Evolutionary conservation across 1,140 invertebrate species (phyloP), one percentile per base, ranked within the genome.

Genomic region (Hyles vespertilio): DNA sequence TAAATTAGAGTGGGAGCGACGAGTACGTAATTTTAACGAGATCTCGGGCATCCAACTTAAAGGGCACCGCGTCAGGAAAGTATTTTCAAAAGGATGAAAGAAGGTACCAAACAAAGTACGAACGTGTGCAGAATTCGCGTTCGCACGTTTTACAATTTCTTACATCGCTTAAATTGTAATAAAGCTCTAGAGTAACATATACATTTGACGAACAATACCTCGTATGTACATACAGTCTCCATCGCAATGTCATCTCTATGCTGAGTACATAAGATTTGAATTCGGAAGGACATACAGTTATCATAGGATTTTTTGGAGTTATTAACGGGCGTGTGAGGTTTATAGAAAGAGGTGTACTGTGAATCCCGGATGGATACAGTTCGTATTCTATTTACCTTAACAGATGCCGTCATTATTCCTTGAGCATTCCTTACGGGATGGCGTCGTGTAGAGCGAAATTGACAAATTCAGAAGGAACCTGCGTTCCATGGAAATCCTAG

Each of bases 121-220:
- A 57, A 81, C 80, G 80, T 82, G 80, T 69, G 67, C 64, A 69
- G 82, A 82, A 85, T 85, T 78, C 74, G 61, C 75, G 73, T 82
- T 74, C 63, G 79, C 73, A 68, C 76, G 79, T 80, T 82, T 83
- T 81, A 85, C 82, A 85, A 85, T 85, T 85, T 85, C 80, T 85
- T 82, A 81, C 77, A 85, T 78, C 72, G 72, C 79, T 83, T 83
- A 85, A 83, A 85, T 85, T 83, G 80, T 83, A 85, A 85, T 85
- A 82, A 83, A 83, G 76, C 74, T 81, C 70, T 70, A 64, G 61
- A 77, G 76, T 77, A 81, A 82, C 77, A 75, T 72, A 77, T 79
- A 73, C 71, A 65, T 69, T 61, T 63, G 51, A 57, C 60, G 34
- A 51, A 58, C 56, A 59, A 44, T 58, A 60, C 62, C 56, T 43